A percentile compares a stretch with the other conserved stretches of the same genome.
Evolutionary conservation across 2,797 vertebrate genomes (phyloP).

Genomic region (Gymnoscopelus microlampas): DNA sequence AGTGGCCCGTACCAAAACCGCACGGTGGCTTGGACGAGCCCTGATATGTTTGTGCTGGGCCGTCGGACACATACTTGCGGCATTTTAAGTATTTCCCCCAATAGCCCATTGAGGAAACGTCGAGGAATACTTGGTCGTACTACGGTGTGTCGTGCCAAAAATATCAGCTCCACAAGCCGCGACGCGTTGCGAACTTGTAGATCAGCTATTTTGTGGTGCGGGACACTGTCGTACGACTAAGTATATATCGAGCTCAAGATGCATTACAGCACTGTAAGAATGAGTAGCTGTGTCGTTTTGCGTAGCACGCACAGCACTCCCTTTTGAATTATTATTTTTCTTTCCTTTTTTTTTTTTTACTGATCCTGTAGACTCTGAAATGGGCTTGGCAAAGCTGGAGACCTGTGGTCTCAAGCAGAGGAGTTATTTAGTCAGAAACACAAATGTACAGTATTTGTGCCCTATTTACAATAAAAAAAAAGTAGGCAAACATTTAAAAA

Average conservation of each 20-base stretch:
- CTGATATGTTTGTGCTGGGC: constrained; percentile 75
- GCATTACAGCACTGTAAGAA: constrained; percentile 79
- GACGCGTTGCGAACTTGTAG: too few relatives aligned
- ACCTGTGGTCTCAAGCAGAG: constrained; percentile 74
- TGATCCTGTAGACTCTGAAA: constrained; percentile 63
- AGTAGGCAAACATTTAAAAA: constrained; percentile 73
- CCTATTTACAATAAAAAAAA: constrained; percentile 77
- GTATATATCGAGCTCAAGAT: constrained; percentile 40
- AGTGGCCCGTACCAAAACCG: constrained; percentile 57
- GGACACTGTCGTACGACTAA: too few relatives aligned
- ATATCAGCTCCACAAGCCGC: too few relatives aligned
- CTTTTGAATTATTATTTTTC: constrained; percentile 65
- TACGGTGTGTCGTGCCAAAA: too few relatives aligned
- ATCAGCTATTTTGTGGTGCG: too few relatives aligned
- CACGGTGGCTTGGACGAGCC: constrained; percentile 66
- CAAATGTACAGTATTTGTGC: constrained; percentile 74
- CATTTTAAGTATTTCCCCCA: constrained; percentile 72
- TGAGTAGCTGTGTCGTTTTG: constrained; percentile 69
- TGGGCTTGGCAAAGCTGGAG: constrained; percentile 63
- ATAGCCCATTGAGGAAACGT: constrained; percentile 77
- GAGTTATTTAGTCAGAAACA: constrained; percentile 79
- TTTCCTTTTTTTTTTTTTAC: neutral
- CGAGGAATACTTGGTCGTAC: constrained; percentile 44
- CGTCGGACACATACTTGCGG: constrained; percentile 68
- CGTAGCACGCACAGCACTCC: constrained; percentile 46